phyloP scores from a whole-genome alignment of 2,113 vertebrate genomes.

The Cathartes aura region DNA sequence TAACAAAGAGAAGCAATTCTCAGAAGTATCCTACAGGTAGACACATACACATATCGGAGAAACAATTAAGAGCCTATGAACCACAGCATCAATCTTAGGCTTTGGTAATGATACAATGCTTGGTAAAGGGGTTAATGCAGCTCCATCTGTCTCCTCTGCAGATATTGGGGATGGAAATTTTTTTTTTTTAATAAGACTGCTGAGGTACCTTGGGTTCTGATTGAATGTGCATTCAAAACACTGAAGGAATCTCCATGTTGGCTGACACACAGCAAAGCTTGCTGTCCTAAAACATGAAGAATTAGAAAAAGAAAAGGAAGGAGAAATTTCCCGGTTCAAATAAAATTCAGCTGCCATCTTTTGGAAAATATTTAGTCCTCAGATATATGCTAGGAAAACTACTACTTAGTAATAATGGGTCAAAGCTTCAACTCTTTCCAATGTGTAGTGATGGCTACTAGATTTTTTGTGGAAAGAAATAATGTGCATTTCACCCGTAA shows the following conservation, averaged over 20 bases:
- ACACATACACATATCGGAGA: not conserved
- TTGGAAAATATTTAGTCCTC: not conserved
- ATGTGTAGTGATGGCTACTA: not conserved
- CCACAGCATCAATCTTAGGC: not conserved
- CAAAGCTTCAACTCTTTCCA: not conserved
- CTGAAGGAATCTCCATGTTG: not conserved
- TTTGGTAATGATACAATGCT: not conserved
- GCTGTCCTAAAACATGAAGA: not conserved
- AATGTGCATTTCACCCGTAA: not conserved
- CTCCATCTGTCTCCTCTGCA: not conserved
- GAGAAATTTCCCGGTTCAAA: not conserved
- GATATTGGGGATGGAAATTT: not conserved
- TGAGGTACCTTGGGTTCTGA: not conserved
- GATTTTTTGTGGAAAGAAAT: not conserved
- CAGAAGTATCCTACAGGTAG: not conserved
- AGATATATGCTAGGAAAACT: not conserved
- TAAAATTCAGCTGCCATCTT: not conserved
- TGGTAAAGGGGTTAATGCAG: not conserved
- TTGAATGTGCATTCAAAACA: not conserved
- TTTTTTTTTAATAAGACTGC: not conserved
- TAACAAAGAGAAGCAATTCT: not conserved
- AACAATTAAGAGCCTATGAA: not conserved
- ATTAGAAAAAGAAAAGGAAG: not conserved
- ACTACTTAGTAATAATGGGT: not conserved
- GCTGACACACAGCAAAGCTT: not conserved